Evolutionary conservation across 2,113 vertebrate species (phyloP).

Genomic region (cattle (Bos taurus)): DNA sequence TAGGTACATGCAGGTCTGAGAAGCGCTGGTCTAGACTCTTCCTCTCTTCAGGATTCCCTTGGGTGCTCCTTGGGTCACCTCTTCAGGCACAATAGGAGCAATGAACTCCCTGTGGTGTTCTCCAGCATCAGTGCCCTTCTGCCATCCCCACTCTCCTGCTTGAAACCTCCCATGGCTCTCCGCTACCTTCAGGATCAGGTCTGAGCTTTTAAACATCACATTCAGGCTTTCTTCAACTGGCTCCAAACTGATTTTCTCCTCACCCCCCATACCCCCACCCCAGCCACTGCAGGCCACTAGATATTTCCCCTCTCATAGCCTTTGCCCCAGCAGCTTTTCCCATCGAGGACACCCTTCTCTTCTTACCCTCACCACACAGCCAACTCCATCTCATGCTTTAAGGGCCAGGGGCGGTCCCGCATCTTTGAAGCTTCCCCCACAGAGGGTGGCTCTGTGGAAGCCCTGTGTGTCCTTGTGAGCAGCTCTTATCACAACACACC

Average conservation of each 20-base stretch:
- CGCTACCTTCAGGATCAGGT: not conserved
- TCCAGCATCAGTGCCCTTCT: not conserved
- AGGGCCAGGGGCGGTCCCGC: not conserved
- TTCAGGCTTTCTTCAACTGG: not conserved
- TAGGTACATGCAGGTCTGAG: not conserved
- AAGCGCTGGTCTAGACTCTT: not conserved
- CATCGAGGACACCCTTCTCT: not conserved
- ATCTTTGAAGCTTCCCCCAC: not conserved
- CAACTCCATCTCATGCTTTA: not conserved
- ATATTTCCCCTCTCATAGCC: not conserved
- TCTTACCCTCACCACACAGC: not conserved
- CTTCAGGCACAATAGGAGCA: not conserved
- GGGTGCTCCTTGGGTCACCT: not conserved
- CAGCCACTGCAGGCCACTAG: not conserved
- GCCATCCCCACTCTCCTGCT: not conserved
- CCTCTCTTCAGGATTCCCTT: not conserved
- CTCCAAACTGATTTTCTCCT: not conserved
- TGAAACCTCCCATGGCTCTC: not conserved
- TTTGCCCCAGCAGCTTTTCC: not conserved
- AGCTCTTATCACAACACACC: not conserved
- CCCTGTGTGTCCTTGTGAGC: not conserved
- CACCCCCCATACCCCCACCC: not conserved
- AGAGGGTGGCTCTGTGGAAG: not conserved
- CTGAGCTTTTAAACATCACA: not conserved
- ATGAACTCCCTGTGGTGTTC: not conserved